Evolutionary conservation across 2,888 invertebrate genomes (phyloP), one percentile per base, ranked within the genome.

Genomic region (Sminthurides aquaticus): DNA sequence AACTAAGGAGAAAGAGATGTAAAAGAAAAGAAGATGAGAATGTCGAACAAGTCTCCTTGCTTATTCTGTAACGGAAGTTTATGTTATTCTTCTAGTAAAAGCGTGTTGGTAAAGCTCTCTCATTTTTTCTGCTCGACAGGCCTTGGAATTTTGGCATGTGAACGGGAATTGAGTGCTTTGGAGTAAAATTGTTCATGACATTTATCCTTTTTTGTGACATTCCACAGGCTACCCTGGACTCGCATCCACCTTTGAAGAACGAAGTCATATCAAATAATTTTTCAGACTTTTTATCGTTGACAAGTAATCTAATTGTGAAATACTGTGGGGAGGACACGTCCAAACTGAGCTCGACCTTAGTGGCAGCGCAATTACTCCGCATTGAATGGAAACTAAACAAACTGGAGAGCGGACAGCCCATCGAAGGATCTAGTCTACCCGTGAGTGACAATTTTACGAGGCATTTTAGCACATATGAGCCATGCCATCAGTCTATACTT

Each of bases 281-380:
- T 28, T 64, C 64, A 22, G 64, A 64, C 52, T 64, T 64, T 49
- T 49, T 64, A 26, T 58, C 64, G n/a, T 26, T 58, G n/a, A 58
- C 58, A 1, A 64, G 58, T 49, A 64, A 64, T 28, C 64, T 64
- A 15, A 64, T 64, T 22, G 64, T 64, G 15, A 64, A 64, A 49
- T 64, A 58, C 52, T 58, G 58, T 22, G 58, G 64, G 20, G 64
- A 64, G 22, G 64, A 64, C 26, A 49, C 49, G n/a, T 58, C 64
- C 22, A 64, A 43, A 34, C 34, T 64, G 11, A 58, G 58, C 58
- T 49, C 49, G 18, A 58, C 64, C 20, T 24, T 64, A 1, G 28
- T 58, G 15, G 29, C 24, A 1, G 29, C 58, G 11, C 64, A 64
- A 34, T 25, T 64, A 3, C 28, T 52, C 15, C 28, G 64, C n/a